Evolutionary conservation across 1,140 invertebrate species (phyloP), one percentile per base, ranked within the genome.

Genomic region (Reticulitermes speratus): DNA sequence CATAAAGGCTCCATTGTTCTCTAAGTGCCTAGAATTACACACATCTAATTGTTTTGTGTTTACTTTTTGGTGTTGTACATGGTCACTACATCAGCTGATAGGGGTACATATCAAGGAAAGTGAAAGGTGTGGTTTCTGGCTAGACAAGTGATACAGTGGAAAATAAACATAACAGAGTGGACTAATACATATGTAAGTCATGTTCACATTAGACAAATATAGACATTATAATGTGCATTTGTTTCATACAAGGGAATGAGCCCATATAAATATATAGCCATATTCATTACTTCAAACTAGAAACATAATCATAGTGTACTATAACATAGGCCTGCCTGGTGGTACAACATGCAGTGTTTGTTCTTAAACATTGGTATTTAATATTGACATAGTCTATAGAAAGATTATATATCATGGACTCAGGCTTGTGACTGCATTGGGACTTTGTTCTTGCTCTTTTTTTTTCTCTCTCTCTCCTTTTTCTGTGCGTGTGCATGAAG

Each of bases 1-100:
- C 83, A 84, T 25, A 85, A 85, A 45, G 85, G 85, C 65, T 85
- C 81, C 45, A 82, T 85, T 85, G 85, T 85, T 85, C 85, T 85
- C 85, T 85, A 85, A 85, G 85, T 85, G 85, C 85, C 85, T 85
- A 85, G 85, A 75, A 85, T 85, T 85, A 85, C 65, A 82, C 44
- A 85, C 55, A 85, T 81, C 65, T 85, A 65, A 44, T 85, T 85
- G 85, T 85, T 85, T 85, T 52, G 30, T 85, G 45, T 84, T 84
- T 84, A 84, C 9, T 84, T 81, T 85, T 23, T 85, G 85, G 59
- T 85, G 85, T 85, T 85, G 85, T 85, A 38, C 3, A 21, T 55
- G 85, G 45, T 59, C 52, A 52, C 19, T 52, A 32, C 83, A n/a
- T 52, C 83, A 55, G 52, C 52, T 52, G 83, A 84, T 52, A 30